Base-by-base conservation (phyloP, 1,140 invertebrate species). In the Magallana gigas region DNA sequence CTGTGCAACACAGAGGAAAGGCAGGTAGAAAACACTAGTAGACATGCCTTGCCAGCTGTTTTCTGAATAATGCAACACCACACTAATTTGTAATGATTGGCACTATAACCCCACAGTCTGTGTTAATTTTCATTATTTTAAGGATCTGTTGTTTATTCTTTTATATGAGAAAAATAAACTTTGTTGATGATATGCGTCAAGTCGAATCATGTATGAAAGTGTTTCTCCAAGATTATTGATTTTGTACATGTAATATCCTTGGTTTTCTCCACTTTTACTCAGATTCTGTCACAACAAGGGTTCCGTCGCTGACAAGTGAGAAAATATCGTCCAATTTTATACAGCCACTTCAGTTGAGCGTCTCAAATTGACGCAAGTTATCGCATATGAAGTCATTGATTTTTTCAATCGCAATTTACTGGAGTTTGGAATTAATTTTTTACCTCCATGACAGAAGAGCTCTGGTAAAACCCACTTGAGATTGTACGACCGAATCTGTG, bases 301-400 rank as follows among this genome's bases (percentile, higher is more conserved):
- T 36, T 29, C 36, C 68, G 68, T 76, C 68, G 23, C 68, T 76
- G 68, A 76, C 68, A 76, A 76, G 68, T 36, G 68, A 11, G 23
- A 36, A 62, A 62, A 16, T 16, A 16, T 62, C 60, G 60, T 48
- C 68, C 68, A 76, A 76, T 76, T 76, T 76, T 76, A 76, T 76
- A 23, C 68, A 76, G 23, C 68, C 68, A 76, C 68, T 76, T 76
- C 68, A 76, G 68, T 23, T 76, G 29, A 76, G 68, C 68, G 23
- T 76, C 68, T 76, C 68, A 76, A 76, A 76, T 76, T 76, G 36
- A 76, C 23, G 68, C 68, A 29, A 8, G 23, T 76, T 76, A 76
- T 76, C 68, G 23, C 68, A 76, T 76, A 29, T 76, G 36, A 76
- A 76, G 68, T 76, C 68, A 76, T 76, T 29, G 68, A 76, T 76